Base-by-base conservation (phyloP, 2,888 invertebrate species). In the Rhamphomyia laevipes region DNA sequence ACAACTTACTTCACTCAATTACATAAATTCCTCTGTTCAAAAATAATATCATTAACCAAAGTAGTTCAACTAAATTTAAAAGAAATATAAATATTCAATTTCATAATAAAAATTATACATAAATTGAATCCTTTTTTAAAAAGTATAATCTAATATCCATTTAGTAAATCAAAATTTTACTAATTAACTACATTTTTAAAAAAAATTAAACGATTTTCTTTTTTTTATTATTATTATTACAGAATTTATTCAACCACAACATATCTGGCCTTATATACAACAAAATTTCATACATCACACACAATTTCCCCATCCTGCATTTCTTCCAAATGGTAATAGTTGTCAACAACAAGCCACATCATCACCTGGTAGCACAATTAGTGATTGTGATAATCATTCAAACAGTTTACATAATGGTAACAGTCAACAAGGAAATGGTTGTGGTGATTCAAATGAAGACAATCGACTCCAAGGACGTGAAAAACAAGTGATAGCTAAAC, bases 401-500 rank as follows among this genome's bases (percentile, higher is more conserved):
- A 57, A 52, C 56, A 58, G 57, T 53, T 56, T 54, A 53, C 59
- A 54, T 46, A 59, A 55, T 57, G 63, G 64, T 53, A 63, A 59
- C 51, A 58, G 62, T 57, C 61, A 60, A 56, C 62, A 64, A 53
- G 64, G 64, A 53, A 51, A 51, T 16, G 17, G 51, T 40, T 44
- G 48, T 48, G 50, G 43, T 56, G 51, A 37, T 35, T 41, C n/a
- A 31, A 2, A n/a, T 50, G 55, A 53, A 47, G 53, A 55, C 62
- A 64, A 63, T 63, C 63, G 59, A 64, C 64, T 60, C 63, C 58
- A 66, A 59, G 59, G 62, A 58, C 47, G 49, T 43, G 54, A 63
- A 56, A 52, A 65, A 58, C 62, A 67, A 60, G 66, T 73, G 58
- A 82, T 89, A 64, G 87, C 88, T 46, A 89, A 89, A 71, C 89